Base-by-base conservation (phyloP, 2,113 vertebrate genomes). In the Verasper variegatus region DNA sequence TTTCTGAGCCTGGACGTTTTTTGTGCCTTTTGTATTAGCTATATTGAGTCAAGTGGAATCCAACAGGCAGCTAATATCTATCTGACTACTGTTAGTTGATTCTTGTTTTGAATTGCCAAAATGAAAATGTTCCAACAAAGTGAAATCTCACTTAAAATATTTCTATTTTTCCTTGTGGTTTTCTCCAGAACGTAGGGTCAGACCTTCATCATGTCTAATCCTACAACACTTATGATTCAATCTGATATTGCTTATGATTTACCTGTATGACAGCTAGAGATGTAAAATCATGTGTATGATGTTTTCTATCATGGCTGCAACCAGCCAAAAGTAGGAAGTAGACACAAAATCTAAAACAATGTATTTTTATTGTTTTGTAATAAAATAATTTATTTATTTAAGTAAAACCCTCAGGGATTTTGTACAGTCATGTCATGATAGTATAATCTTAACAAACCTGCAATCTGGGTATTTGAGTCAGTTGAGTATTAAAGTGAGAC, bases 321-420 rank as follows among this genome's bases (percentile, higher is more conserved):
- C 1, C 35, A 64, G 71, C 60, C 31, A 57, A 24, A 55, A 64
- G 67, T 71, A 37, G 12, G 24, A 64, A 63, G 49, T 81, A 71
- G 71, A 68, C 3, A 61, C 40, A 76, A 65, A 31, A 69, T 83
- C 11, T 77, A n/a, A 74, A 74, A 17, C 66, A 65, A 31, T 65
- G 76, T 66, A 42, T 56, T 69, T 86, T 51, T 64, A 78, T 78
- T 82, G 40, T 90, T 89, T 91, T 91, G 67, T 90, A 89, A 91
- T 90, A 85, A 89, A 90, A 80, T 0, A 68, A 88, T 21, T 78
- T 89, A 90, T 91, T 91, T 91, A 87, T 91, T 89, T 78, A 83
- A 83, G 71, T 74, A 81, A 85, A 75, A 45, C 63, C 51, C 51
- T 54, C 51, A 54, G 8, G 20, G 51, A 54, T 74, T 70, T 62